These are phyloP conservation scores for Troides helena DNA, from an alignment of 2,888 invertebrate genomes.

Conservation along the genomic window DNA sequence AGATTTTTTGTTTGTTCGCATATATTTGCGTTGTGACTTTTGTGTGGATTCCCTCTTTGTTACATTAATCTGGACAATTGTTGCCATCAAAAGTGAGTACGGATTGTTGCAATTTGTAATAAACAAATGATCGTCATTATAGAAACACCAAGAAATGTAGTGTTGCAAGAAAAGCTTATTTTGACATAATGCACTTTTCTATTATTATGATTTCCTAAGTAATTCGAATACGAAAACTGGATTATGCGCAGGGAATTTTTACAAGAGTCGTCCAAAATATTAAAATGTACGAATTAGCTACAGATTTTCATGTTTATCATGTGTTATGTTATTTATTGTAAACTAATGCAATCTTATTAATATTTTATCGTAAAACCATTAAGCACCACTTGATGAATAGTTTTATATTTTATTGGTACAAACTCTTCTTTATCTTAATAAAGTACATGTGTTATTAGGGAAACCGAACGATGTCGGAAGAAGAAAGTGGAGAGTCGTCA, in stretches of 20 bases:
- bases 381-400: too few relatives aligned
- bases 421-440: too few relatives aligned
- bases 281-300: too few relatives aligned
- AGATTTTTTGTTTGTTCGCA: background rate
- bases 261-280: too few relatives aligned
- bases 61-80: constrained; percentile 44
- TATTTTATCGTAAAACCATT: too few relatives aligned
- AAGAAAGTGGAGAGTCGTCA: constrained; percentile 41
- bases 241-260: too few relatives aligned
- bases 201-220: too few relatives aligned
- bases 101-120: constrained; percentile 69
- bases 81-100: constrained; percentile 70
- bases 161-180: constrained; percentile 68
- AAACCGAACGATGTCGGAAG: constrained; percentile 50
- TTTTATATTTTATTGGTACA: too few relatives aligned
- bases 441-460: constrained; percentile 16
- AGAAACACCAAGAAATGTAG: constrained; percentile 67
- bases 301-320: too few relatives aligned
- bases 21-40: background rate
- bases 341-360: too few relatives aligned
- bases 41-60: background rate
- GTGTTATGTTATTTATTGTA: too few relatives aligned
- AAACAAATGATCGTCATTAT: constrained; percentile 57
- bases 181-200: constrained; percentile 24
- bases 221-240: too few relatives aligned